Evolutionary conservation across 2,797 vertebrate species (phyloP).

Genomic region (Mallotus villosus): DNA sequence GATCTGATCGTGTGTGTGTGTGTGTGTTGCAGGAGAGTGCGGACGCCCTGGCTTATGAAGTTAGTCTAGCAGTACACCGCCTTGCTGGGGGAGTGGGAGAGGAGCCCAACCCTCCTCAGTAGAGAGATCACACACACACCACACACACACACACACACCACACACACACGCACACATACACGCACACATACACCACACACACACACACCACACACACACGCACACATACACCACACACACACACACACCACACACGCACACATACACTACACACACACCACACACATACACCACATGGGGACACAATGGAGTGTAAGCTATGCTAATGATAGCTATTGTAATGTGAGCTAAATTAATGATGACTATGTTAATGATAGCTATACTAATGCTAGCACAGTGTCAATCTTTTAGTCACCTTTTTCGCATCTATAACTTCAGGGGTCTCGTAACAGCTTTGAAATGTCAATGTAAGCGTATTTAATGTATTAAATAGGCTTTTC

Average conservation of each 20-base stretch:
- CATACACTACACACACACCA: background rate
- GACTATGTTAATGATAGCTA: no score
- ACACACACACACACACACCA: no score
- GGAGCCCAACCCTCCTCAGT: constrained; percentile 75
- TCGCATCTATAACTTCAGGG: background rate
- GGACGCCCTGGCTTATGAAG: constrained; percentile 85
- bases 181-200: no score
- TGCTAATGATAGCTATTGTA: no score
- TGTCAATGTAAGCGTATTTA: background rate
- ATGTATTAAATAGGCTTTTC: background rate
- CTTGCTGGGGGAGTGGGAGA: constrained; percentile 86
- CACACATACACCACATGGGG: background rate
- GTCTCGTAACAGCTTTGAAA: background rate
- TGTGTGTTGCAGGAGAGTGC: constrained; percentile 79
- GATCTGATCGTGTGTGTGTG: constrained; percentile 22
- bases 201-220: no score
- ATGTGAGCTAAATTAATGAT: no score
- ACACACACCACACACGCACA: no score
- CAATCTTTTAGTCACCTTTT: background rate
- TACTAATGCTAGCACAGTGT: background rate
- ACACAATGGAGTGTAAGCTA: no score
- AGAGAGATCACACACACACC: constrained; percentile 20
- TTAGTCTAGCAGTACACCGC: constrained; percentile 85
- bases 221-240: no score
- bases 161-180: no score